Base-by-base conservation (phyloP, 2,113 vertebrate genomes). In the Pachycephala philippinensis region DNA sequence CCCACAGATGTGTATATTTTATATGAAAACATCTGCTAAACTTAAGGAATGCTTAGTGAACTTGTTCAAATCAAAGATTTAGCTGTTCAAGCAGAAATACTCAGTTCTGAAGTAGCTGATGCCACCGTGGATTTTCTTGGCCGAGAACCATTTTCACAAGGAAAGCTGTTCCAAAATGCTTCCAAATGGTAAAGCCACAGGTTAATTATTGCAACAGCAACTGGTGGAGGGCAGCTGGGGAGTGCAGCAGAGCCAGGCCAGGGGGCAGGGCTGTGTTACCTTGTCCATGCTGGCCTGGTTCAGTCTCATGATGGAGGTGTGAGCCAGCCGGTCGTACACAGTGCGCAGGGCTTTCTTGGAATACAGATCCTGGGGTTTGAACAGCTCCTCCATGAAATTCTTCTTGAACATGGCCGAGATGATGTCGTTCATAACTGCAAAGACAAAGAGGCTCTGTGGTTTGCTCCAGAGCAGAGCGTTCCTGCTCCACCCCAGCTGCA, bases 271-370 rank as follows among this genome's bases (percentile, higher is more conserved):
- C 5, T 6, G 7, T 7, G 45, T 83, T 96, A 99, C 99, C 99
- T 99, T 99, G 96, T 99, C 99, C 99, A 99, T 99, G 97, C 99
- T 99, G 37, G 99, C 99, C 95, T 99, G 99, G 97, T 99, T 99
- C 65, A 99, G 98, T 68, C 99, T 99, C 99, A 99, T 99, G 68
- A 99, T 99, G 17, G 99, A 99, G 17, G 99, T 99, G 5, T 99
- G 99, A 42, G 99, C 99, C 49, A 99, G 98, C 52, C 99, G 98
- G 97, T 99, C 99, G 4, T 99, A 99, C 70, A 99, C 98, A 0
- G 99, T 99, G 81, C 99, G 98, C 88, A 99, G 98, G 8, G 99
- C 99, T 90, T 99, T 99, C 97, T 99, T 99, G 92, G 99, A 99
- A 56, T 99, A 99, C 33, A 99, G 98, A 39, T 99, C 99, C 97